Evolutionary conservation across 2,113 vertebrate genomes (phyloP).

Genomic region (Sinocyclocheilus anophthalmus): DNA sequence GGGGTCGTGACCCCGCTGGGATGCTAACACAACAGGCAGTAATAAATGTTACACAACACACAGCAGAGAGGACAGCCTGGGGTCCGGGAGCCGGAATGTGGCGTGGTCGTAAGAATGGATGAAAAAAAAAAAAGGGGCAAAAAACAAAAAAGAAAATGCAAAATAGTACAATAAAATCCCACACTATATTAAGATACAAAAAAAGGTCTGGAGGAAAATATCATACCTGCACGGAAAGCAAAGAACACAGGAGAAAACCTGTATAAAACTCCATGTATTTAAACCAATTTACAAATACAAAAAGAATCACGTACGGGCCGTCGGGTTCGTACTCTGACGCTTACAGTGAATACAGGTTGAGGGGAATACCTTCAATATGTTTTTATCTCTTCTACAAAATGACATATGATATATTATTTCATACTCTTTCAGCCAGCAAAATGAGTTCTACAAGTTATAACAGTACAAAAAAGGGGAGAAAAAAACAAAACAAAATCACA

Average conservation of each 20-base stretch:
- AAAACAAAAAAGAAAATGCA: constrained; percentile 63
- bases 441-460: constrained; percentile 99
- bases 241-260: constrained; percentile 99
- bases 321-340: constrained; percentile 91
- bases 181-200: constrained; percentile 99
- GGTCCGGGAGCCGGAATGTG: constrained; percentile 98
- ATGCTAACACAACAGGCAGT: constrained; percentile 99
- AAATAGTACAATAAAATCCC: constrained; percentile 99
- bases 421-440: constrained; percentile 99
- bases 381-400: constrained; percentile 99
- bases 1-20: constrained; percentile 89
- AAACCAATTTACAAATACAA: constrained; percentile 99
- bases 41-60: constrained; percentile 99
- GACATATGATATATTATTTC: constrained; percentile 99
- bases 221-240: constrained; percentile 99
- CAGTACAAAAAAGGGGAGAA: constrained; percentile 88
- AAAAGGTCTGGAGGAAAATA: constrained; percentile 99
- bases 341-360: constrained; percentile 98
- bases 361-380: constrained; percentile 94
- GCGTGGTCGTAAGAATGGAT: constrained; percentile 98
- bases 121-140: neutral
- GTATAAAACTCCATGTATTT: constrained; percentile 91
- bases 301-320: constrained; percentile 93
- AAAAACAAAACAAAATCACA: constrained; percentile 80
- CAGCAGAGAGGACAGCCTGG: constrained; percentile 89